Conservation (phyloP, 2,113 vertebrate species). For the Nothoprocta perdicaria region DNA sequence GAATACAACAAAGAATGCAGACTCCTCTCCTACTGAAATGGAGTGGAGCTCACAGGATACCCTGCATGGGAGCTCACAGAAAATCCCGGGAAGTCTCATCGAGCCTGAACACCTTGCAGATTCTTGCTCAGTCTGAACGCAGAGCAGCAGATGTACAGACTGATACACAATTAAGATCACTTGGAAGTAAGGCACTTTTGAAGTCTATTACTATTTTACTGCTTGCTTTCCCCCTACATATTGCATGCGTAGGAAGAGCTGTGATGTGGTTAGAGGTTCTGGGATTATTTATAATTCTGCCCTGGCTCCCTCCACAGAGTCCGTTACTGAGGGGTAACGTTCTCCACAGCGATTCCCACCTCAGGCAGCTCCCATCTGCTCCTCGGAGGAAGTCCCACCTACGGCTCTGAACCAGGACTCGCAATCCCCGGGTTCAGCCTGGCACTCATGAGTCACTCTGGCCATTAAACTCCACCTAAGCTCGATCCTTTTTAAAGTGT, state of each 20-base stretch:
- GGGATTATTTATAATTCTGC: not conserved
- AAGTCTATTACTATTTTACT: not conserved
- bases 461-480: not conserved
- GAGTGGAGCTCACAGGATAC: not conserved
- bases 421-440: not conserved
- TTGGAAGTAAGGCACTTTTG: not conserved
- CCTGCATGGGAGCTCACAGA: not conserved
- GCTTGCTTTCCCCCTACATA: not conserved
- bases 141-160: not conserved
- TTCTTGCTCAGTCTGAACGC: not conserved
- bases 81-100: not conserved
- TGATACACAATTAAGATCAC: not conserved
- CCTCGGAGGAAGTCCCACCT: not conserved
- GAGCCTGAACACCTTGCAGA: not conserved
- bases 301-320: not conserved
- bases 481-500: not conserved
- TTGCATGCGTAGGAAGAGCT: not conserved
- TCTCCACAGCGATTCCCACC: not conserved
- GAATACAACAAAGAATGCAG: not conserved
- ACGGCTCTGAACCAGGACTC: not conserved
- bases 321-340: not conserved
- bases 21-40: not conserved
- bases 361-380: constrained; percentile 41
- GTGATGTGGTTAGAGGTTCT: not conserved
- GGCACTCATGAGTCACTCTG: not conserved